Conservation (phyloP, 1,140 invertebrate genomes). For the Dendrolimus kikuchii region DNA sequence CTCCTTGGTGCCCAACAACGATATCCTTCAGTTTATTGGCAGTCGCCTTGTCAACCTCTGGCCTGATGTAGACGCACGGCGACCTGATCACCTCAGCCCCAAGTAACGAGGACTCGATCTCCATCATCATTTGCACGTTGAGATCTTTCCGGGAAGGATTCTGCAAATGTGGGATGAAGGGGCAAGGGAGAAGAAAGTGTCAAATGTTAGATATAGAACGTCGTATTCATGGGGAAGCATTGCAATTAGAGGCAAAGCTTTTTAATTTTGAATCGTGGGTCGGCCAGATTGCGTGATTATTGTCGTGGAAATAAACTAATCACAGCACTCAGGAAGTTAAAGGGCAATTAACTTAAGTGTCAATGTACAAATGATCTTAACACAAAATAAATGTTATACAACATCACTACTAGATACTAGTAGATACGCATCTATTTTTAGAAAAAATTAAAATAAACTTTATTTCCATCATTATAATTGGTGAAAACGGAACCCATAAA, state of each 20-base stretch:
- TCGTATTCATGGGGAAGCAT: background rate
- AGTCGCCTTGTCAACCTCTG: constrained; percentile 90
- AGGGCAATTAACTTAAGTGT: too few relatives aligned
- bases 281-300: too few relatives aligned
- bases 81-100: constrained; percentile 85
- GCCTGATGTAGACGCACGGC: constrained; percentile 86
- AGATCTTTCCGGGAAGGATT: constrained; percentile 93
- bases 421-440: too few relatives aligned
- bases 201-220: background rate
- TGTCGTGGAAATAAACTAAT: too few relatives aligned
- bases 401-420: too few relatives aligned
- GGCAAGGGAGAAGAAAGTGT: constrained; percentile 26
- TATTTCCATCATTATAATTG: too few relatives aligned
- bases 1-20: constrained; percentile 89
- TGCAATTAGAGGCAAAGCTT: background rate
- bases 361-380: too few relatives aligned
- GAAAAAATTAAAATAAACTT: too few relatives aligned
- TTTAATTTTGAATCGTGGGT: too few relatives aligned
- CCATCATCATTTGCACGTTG: constrained; percentile 95
- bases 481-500: too few relatives aligned
- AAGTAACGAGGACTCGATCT: constrained; percentile 90
- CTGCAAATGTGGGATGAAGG: constrained; percentile 44
- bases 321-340: too few relatives aligned
- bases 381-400: too few relatives aligned
- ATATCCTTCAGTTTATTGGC: constrained; percentile 90